These are phyloP conservation scores for Sebastes elongatus DNA, from an alignment of 2,797 vertebrate species.

Conservation along the genomic window DNA sequence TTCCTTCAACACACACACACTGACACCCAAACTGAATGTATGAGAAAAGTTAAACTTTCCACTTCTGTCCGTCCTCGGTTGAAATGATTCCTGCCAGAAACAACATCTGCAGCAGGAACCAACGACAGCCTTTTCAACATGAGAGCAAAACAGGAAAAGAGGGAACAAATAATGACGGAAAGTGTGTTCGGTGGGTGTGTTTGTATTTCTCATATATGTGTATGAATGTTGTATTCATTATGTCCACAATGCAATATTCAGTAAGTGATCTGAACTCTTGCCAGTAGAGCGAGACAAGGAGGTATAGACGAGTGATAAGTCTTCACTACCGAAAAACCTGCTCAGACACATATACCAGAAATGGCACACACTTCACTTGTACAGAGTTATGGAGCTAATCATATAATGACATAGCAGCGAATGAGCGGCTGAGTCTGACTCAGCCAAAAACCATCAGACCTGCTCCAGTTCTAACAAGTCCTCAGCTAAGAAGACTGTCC, in stretches of 20 bases:
- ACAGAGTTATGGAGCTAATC: slow-evolving; percentile 28
- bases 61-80: slow-evolving; percentile 28
- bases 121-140: neutral
- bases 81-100: slow-evolving; percentile 44
- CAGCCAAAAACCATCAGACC: slow-evolving; percentile 40
- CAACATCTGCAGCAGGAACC: slow-evolving; percentile 52
- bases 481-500: neutral
- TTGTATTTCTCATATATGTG: neutral
- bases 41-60: slow-evolving; percentile 42
- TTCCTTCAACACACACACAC: slow-evolving; percentile 24
- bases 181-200: neutral
- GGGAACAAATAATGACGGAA: neutral
- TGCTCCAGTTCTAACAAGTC: slow-evolving; percentile 49
- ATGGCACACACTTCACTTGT: slow-evolving; percentile 4
- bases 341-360: slow-evolving; percentile 39
- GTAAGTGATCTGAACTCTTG: neutral
- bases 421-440: slow-evolving; percentile 31
- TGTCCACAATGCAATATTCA: neutral
- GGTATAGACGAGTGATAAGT: neutral
- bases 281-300: neutral
- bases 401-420: slow-evolving; percentile 51
- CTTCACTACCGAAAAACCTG: slow-evolving; percentile 8
- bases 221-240: neutral
- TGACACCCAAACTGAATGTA: slow-evolving; percentile 26
- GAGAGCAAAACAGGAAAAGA: slow-evolving; percentile 1